phyloP scores from a whole-genome alignment of 2,888 invertebrate species.

The Augochlorella aurata region DNA sequence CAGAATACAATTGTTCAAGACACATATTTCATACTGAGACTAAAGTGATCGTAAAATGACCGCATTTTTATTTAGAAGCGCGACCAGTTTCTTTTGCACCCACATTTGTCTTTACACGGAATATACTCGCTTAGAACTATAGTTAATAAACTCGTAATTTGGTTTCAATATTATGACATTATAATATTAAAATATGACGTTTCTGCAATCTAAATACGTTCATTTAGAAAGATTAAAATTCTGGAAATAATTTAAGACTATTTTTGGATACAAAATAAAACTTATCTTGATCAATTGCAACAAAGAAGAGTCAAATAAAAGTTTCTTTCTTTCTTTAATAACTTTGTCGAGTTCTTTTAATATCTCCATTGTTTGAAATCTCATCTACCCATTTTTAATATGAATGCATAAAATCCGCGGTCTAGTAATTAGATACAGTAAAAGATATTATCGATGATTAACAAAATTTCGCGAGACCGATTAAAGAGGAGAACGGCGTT shows the following conservation, averaged over 20 bases:
- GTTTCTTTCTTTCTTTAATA: no score
- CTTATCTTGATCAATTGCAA: no score
- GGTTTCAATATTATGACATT: neutral
- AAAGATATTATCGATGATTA: neutral
- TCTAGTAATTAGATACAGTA: neutral
- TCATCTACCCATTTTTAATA: no score
- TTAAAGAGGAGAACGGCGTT: conserved; percentile 8
- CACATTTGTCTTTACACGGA: neutral
- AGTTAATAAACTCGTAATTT: neutral
- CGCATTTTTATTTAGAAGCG: neutral
- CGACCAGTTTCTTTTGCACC: neutral
- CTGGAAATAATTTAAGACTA: no score
- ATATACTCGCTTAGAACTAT: neutral
- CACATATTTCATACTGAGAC: neutral
- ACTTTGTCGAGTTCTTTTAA: no score
- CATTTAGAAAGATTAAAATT: no score
- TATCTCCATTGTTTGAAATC: no score
- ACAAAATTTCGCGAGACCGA: conserved; percentile 12
- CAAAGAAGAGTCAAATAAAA: no score
- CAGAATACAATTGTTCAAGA: neutral
- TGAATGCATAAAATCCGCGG: no score
- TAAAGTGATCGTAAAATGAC: conserved; percentile 1
- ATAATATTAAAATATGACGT: no score
- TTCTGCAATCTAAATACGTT: no score
- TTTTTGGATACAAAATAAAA: no score